Conservation (phyloP, 2,888 invertebrate genomes). For the Eurytoma californica region DNA sequence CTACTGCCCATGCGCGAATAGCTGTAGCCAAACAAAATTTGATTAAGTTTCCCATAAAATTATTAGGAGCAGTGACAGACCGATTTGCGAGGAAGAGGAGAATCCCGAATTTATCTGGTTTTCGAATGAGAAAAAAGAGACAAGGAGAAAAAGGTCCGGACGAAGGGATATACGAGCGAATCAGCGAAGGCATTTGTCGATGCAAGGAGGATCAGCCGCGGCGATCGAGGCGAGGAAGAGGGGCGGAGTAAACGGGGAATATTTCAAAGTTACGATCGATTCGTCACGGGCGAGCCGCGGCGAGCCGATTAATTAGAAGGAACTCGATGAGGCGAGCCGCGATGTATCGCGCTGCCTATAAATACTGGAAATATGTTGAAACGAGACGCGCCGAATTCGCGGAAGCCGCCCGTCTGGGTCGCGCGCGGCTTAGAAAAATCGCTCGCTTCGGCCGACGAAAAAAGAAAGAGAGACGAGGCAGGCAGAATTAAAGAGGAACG, state of each 20-base stretch:
- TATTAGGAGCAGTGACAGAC: slow-evolving; percentile 30
- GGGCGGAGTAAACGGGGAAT: slow-evolving; percentile 50
- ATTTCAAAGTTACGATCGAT: slow-evolving; percentile 57
- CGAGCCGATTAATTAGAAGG: slow-evolving; percentile 54
- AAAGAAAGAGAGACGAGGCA: neutral
- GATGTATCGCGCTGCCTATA: slow-evolving; percentile 28
- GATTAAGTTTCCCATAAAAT: slow-evolving; percentile 17
- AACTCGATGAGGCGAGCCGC: slow-evolving; percentile 32
- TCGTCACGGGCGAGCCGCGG: slow-evolving; percentile 48
- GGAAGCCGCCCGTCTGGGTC: slow-evolving; percentile 51
- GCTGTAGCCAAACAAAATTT: slow-evolving; percentile 3
- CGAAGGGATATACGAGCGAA: neutral
- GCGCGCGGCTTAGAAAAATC: slow-evolving; percentile 15
- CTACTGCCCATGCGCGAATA: neutral
- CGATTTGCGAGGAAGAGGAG: slow-evolving; percentile 24
- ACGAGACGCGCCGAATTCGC: slow-evolving; percentile 27
- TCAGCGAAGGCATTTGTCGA: slow-evolving; percentile 11
- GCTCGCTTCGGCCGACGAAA: neutral
- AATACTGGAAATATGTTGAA: slow-evolving; percentile 36
- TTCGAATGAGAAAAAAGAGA: slow-evolving; percentile 14
- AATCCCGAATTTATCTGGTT: slow-evolving; percentile 28
- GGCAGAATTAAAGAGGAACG: neutral
- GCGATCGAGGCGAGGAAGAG: slow-evolving; percentile 31
- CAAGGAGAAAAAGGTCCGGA: neutral
- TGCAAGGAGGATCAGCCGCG: neutral